Evolutionary conservation across 2,888 invertebrate genomes (phyloP).

Genomic region (Fragum sueziense): DNA sequence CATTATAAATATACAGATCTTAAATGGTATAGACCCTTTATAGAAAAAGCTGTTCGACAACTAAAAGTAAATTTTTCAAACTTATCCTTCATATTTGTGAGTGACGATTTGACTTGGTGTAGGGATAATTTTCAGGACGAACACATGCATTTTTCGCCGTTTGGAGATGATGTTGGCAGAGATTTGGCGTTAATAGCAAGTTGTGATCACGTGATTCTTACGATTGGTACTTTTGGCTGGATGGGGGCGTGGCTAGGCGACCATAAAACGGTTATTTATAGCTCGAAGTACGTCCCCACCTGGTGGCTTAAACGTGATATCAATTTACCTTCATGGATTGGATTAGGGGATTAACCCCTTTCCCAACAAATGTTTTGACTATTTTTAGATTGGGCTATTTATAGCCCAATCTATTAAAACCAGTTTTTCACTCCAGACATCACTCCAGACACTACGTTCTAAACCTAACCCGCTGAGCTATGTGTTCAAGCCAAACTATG

Average conservation of each 20-base stretch:
- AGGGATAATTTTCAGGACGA: background rate
- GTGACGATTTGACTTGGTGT: slow-evolving; percentile 5
- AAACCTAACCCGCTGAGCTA: too few relatives aligned
- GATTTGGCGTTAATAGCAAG: background rate
- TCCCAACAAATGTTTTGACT: too few relatives aligned
- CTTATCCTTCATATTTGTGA: background rate
- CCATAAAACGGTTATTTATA: background rate
- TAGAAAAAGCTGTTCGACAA: background rate
- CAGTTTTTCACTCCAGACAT: too few relatives aligned
- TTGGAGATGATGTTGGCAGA: background rate
- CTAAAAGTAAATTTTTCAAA: background rate
- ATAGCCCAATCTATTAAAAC: too few relatives aligned
- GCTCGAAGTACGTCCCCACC: too few relatives aligned
- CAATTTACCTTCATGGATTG: too few relatives aligned
- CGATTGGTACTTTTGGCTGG: slow-evolving; percentile 3
- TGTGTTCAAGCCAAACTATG: too few relatives aligned
- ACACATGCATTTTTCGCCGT: background rate
- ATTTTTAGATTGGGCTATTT: too few relatives aligned
- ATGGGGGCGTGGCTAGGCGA: slow-evolving; percentile 16
- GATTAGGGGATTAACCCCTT: too few relatives aligned
- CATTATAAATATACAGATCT: too few relatives aligned
- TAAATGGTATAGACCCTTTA: background rate
- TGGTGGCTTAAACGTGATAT: too few relatives aligned
- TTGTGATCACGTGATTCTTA: background rate
- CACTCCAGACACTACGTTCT: too few relatives aligned